A percentile compares a stretch with the other conserved stretches of the same genome.
These are phyloP conservation scores for Brachionus rotundiformis DNA, from an alignment of 1,140 invertebrate genomes.

Conservation along the genomic window DNA sequence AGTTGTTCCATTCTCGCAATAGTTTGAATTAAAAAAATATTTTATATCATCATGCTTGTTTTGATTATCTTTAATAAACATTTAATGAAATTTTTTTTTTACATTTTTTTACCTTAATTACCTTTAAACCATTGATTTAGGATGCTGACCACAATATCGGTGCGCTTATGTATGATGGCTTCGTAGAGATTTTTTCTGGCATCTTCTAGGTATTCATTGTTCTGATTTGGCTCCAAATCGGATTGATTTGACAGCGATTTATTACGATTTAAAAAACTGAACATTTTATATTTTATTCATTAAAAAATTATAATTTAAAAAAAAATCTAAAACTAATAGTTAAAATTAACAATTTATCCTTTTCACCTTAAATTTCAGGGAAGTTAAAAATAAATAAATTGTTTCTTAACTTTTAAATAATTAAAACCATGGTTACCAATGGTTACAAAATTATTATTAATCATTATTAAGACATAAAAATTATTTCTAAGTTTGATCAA, in stretches of 20 bases:
- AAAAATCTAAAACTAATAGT: background rate
- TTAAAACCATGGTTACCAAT: background rate
- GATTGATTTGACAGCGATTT: constrained; percentile 6
- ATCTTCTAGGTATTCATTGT: constrained; percentile 1
- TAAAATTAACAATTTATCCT: background rate
- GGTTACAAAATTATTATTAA: background rate
- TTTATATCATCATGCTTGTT: background rate
- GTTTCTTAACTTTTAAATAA: no score
- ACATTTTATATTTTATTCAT: constrained; percentile 29
- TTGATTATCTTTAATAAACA: background rate
- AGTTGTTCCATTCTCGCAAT: constrained; percentile 40
- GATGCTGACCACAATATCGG: constrained; percentile 31
- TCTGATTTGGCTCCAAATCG: background rate
- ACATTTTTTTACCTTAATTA: constrained; percentile 29
- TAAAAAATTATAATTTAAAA: background rate
- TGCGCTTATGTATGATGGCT: background rate
- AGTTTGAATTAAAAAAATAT: constrained; percentile 50
- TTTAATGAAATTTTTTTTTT: background rate
- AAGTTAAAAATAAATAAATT: constrained; percentile 20
- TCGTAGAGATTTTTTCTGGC: constrained; percentile 31
- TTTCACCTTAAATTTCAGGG: background rate
- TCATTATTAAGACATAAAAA: background rate
- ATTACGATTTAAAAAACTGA: constrained; percentile 48
- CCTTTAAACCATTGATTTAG: constrained; percentile 51
- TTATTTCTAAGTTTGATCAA: background rate